Conservation (phyloP, 2,113 vertebrate species). For the Paralichthys olivaceus region DNA sequence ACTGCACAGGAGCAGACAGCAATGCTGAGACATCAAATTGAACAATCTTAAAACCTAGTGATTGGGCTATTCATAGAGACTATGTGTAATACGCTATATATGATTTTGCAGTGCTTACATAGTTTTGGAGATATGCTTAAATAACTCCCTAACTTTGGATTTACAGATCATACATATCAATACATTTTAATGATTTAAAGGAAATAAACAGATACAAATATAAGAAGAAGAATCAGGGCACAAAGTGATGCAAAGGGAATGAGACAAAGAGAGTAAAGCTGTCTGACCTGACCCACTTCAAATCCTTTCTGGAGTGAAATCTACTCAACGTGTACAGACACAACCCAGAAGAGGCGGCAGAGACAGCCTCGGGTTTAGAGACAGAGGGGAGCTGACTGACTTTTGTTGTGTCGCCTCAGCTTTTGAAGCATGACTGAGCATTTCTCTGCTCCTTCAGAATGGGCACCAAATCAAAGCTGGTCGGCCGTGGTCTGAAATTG, state of each 20-base stretch:
- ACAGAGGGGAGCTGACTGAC: constrained; percentile 11
- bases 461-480: constrained; percentile 33
- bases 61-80: not conserved
- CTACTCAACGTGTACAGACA: constrained; percentile 52
- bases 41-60: not conserved
- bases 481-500: constrained; percentile 49
- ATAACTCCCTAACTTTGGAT: not conserved
- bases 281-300: constrained; percentile 65
- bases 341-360: constrained; percentile 4
- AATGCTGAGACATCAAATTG: not conserved
- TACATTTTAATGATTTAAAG: not conserved
- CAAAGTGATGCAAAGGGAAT: constrained; percentile 15
- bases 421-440: constrained; percentile 60
- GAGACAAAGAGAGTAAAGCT: constrained; percentile 51
- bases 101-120: not conserved
- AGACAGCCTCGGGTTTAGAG: constrained; percentile 21
- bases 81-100: not conserved
- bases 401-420: constrained; percentile 51
- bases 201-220: not conserved
- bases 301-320: constrained; percentile 51
- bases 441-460: constrained; percentile 30
- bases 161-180: not conserved
- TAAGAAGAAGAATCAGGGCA: constrained; percentile 4
- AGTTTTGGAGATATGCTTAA: not conserved
- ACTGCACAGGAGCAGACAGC: constrained; percentile 12